Evolutionary conservation across 2,888 invertebrate genomes (phyloP), one percentile per base, ranked within the genome.

Genomic region (Pogonocherus hispidulus): DNA sequence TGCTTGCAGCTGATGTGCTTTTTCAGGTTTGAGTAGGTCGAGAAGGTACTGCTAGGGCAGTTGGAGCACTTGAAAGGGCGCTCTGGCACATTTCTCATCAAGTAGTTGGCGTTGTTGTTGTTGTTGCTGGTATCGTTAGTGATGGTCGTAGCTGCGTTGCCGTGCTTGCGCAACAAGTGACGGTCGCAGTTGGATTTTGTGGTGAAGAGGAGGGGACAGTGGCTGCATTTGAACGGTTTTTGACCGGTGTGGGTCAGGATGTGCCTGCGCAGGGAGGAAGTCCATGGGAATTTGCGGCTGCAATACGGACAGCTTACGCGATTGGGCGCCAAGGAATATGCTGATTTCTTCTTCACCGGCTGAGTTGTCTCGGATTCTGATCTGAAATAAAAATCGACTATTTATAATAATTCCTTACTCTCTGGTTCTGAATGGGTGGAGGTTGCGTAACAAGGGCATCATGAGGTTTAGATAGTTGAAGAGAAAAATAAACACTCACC

Each of bases 111-210:
- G 86, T 81, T 75, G 2, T 77, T 75, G 3, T 77, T 73, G 56
- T 78, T 80, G 59, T 76, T 76, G 5, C 73, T 64, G 14, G 77
- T 70, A 22, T 83, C 81, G 70, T 82, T 83, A 66, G 79, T 76
- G 51, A 85, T 82, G 32, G 84, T 86, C 37, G 82, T 86, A 73
- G 79, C 86, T 67, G 76, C 85, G 71, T 90, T 89, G 69, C 92
- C 92, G 82, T 97, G 97, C 81, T 97, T 97, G 37, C 97, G 89
- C 60, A 96, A 86, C 67, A 98, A 86, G 84, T 98, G 98, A 9
- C 98, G 93, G 82, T 98, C 98, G 84, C 98, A 96, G 86, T 98
- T 98, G 6, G 97, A 97, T 84, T 98, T 98, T 0, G 98, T 98
- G 35, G 98, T 98, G 84, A 98, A 98, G 0, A 96, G 91, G 6